These are phyloP conservation scores for Anneissia japonica DNA, from an alignment of 35 echinoderm and acorn worm species.

Conservation along the genomic window DNA sequence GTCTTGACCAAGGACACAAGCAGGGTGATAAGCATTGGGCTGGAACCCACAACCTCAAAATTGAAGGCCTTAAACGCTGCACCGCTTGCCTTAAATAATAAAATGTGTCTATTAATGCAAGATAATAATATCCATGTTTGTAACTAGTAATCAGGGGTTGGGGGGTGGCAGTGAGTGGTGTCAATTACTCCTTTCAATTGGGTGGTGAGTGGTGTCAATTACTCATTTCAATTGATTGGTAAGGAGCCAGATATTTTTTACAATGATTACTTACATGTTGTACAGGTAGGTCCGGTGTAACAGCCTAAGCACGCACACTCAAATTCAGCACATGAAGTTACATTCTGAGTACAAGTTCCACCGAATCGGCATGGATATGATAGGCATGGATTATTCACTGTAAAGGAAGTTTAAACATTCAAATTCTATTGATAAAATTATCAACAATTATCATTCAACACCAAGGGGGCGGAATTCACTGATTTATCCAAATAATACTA, in stretches of 20 bases:
- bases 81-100: conserved; percentile 5
- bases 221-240: no score
- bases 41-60: no score
- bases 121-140: neutral
- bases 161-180: neutral
- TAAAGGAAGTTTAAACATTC: neutral
- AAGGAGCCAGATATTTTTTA: no score
- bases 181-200: neutral
- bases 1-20: no score
- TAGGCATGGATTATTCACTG: conserved; percentile 64
- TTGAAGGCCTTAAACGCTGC: no score
- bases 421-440: neutral
- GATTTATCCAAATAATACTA: neutral
- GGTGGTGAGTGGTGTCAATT: neutral
- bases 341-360: conserved; percentile 40
- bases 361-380: conserved; percentile 61
- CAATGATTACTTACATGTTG: conserved; percentile 36
- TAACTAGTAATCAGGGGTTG: neutral
- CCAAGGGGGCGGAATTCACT: no score
- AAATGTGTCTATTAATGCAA: neutral
- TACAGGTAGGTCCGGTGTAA: conserved; percentile 59
- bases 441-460: neutral
- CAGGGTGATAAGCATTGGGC: no score
- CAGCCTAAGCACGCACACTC: conserved; percentile 53
- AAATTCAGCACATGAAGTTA: conserved; percentile 34